Evolutionary conservation across 2,113 vertebrate species (phyloP).

Genomic region (Sminthopsis crassicaudata): DNA sequence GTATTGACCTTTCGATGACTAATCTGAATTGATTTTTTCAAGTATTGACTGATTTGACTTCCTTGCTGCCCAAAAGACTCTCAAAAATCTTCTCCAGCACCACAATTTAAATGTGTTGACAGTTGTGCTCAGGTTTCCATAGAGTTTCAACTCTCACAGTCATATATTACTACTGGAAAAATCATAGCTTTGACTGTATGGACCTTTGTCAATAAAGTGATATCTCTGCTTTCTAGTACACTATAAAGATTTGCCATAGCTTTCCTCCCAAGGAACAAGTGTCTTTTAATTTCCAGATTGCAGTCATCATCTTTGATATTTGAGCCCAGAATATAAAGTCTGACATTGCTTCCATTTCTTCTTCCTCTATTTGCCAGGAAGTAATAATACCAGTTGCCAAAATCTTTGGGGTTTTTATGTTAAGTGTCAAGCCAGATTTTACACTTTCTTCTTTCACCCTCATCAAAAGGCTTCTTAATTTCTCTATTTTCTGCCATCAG

Average conservation of each 20-base stretch:
- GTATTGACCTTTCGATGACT: not conserved
- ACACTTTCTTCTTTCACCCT: not conserved
- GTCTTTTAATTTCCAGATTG: not conserved
- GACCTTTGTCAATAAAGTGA: not conserved
- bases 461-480: not conserved
- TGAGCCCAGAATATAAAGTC: not conserved
- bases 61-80: not conserved
- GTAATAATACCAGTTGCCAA: not conserved
- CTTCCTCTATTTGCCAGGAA: not conserved
- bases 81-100: not conserved
- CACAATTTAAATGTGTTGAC: too few relatives aligned
- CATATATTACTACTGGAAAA: not conserved
- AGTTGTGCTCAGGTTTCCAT: not conserved
- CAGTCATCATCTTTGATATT: not conserved
- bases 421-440: not conserved
- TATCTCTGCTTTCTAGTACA: not conserved
- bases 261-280: not conserved
- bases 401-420: not conserved
- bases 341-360: not conserved
- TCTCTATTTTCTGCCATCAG: not conserved
- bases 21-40: not conserved
- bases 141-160: not conserved
- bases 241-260: not conserved
- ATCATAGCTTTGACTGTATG: not conserved
- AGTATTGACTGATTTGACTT: not conserved